Evolutionary conservation across 2,113 vertebrate species (phyloP).

Genomic region (Dicerorhinus sumatrensis): DNA sequence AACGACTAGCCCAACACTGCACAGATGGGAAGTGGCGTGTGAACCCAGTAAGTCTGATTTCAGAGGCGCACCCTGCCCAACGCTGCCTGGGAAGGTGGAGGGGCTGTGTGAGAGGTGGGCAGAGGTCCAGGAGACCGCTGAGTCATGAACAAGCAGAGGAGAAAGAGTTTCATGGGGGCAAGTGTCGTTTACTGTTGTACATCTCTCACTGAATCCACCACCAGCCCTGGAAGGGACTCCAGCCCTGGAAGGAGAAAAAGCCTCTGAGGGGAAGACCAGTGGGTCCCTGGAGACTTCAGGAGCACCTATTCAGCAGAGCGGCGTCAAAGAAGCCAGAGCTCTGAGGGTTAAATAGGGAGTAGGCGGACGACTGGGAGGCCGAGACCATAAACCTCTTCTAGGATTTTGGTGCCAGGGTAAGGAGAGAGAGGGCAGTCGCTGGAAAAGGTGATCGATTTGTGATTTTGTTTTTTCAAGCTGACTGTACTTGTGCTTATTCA

Average conservation of each 20-base stretch:
- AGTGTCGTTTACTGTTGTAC: not conserved
- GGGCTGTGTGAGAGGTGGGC: not conserved
- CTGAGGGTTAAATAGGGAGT: not conserved
- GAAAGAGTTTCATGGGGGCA: not conserved
- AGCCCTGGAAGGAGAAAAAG: not conserved
- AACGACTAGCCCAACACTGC: not conserved
- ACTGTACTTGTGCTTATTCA: not conserved
- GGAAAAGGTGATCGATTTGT: not conserved
- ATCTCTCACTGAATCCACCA: not conserved
- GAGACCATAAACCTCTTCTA: not conserved
- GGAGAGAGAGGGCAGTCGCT: not conserved
- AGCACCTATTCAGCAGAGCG: not conserved
- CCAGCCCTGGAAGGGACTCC: not conserved
- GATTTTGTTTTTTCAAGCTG: not conserved
- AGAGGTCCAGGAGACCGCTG: not conserved
- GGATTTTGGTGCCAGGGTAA: not conserved
- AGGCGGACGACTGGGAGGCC: not conserved
- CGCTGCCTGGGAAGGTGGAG: not conserved
- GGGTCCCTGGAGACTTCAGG: not conserved
- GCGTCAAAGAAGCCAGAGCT: not conserved
- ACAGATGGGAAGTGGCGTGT: not conserved
- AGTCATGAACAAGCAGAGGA: not conserved
- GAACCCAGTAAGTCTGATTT: not conserved
- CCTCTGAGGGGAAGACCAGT: not conserved
- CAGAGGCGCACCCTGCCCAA: not conserved